Evolutionary conservation across 2,888 invertebrate genomes (phyloP), one percentile per base, ranked within the genome.

Genomic region (Griposia aprilina): DNA sequence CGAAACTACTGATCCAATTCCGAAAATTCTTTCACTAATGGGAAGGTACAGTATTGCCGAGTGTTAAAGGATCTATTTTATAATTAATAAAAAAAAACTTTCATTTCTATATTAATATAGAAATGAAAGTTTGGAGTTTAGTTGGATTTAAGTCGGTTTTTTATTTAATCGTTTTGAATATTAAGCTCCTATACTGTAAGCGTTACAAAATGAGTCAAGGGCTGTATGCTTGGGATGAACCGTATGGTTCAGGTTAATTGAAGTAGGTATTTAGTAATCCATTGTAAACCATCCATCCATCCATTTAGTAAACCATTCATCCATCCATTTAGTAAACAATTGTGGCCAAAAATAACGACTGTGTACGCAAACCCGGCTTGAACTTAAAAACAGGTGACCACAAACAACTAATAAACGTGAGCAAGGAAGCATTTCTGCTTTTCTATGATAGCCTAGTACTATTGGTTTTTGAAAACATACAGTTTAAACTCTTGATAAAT

Each of bases 251-350:
- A 5, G 7, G 23, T n/a, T 20, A 41, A 20, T 73, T 72, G 26
- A 72, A 72, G 26, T 60, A 63, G 63, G 15, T 63, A 30, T 59
- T 79, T 26, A 52, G 50, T 79, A 20, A 79, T 52, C 41, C n/a
- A n/a, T n/a, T n/a, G n/a, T n/a, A n/a, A n/a, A n/a, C n/a, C n/a
- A n/a, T n/a, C n/a, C n/a, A n/a, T n/a, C n/a, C n/a, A n/a, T n/a
- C n/a, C n/a, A n/a, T n/a, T n/a, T n/a, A n/a, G n/a, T n/a, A n/a
- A n/a, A n/a, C n/a, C n/a, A n/a, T n/a, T n/a, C n/a, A n/a, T n/a
- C n/a, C n/a, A n/a, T n/a, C n/a, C n/a, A n/a, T n/a, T n/a, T n/a
- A n/a, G n/a, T n/a, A n/a, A n/a, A n/a, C n/a, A n/a, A 69, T 23
- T 69, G 30, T 60, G 30, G 41, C 41, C 2, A 52, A 78, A 45